A percentile compares a stretch with the other conserved stretches of the same genome.
phyloP scores from a whole-genome alignment of 2,113 vertebrate species.

The Chloropsis cyanopogon region DNA sequence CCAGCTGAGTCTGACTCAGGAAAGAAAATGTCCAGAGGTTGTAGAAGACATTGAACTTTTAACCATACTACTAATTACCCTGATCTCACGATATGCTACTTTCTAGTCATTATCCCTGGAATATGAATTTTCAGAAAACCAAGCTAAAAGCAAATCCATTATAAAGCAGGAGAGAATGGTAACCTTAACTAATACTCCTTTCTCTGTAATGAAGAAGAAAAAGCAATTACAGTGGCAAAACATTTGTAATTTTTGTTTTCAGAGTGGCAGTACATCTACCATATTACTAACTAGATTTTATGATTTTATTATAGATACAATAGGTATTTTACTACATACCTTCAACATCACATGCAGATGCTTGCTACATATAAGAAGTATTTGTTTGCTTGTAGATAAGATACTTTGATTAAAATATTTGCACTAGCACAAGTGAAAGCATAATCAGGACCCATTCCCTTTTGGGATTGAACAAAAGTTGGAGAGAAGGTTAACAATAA shows the following conservation, averaged over 20 bases:
- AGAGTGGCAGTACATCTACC: not conserved
- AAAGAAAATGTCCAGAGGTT: not conserved
- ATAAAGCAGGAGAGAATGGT: not conserved
- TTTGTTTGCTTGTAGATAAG: not conserved
- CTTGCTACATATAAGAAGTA: not conserved
- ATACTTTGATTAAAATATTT: not conserved
- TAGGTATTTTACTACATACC: not conserved
- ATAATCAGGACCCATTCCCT: not conserved
- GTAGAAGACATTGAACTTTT: not conserved
- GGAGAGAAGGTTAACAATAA: not conserved
- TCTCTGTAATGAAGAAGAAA: not conserved
- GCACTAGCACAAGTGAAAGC: not conserved
- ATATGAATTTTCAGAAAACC: not conserved
- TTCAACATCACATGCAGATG: not conserved
- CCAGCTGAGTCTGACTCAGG: slow-evolving; percentile 7
- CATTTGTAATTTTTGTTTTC: not conserved
- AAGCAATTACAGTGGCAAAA: not conserved
- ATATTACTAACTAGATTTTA: not conserved
- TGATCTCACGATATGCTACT: not conserved
- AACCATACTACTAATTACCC: not conserved
- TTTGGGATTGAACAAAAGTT: not conserved
- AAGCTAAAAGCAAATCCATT: not conserved
- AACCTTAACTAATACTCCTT: not conserved
- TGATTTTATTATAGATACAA: not conserved
- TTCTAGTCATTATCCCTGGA: not conserved